Conservation (phyloP, 2,888 invertebrate genomes). For the Argyresthia goedartella region DNA sequence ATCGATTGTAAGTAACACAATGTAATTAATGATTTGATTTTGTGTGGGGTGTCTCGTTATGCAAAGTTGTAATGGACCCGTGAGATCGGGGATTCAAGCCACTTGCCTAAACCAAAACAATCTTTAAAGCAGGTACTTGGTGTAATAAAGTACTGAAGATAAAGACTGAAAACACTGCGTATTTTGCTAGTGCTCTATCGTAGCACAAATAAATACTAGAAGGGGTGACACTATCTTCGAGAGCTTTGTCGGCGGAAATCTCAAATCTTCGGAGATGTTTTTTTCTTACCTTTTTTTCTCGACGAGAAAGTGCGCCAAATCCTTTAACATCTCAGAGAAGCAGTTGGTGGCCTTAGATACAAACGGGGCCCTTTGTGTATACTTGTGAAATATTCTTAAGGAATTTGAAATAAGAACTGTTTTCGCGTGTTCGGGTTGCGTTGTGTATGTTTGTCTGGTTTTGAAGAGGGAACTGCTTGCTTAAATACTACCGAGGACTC, state of each 20-base stretch:
- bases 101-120: too few species aligned
- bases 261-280: slow-evolving; percentile 8
- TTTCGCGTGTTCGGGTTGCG: background rate
- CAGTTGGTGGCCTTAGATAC: slow-evolving; percentile 12
- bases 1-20: background rate
- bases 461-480: slow-evolving; percentile 37
- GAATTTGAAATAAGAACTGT: background rate
- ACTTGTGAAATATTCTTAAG: background rate
- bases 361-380: background rate
- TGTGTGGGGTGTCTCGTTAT: background rate
- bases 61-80: too few species aligned
- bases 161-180: background rate
- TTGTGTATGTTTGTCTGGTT: background rate
- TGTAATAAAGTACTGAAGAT: too few species aligned
- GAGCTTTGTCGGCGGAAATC: slow-evolving; percentile 30
- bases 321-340: slow-evolving; percentile 44
- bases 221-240: slow-evolving; percentile 23
- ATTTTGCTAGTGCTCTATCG: slow-evolving; percentile 11
- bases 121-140: too few species aligned
- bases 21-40: slow-evolving; percentile 4
- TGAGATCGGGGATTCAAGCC: too few species aligned
- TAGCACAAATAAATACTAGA: slow-evolving; percentile 36
- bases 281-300: slow-evolving; percentile 25
- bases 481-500: slow-evolving; percentile 39
- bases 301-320: slow-evolving; percentile 30